Conservation (phyloP, 2,113 vertebrate species). For the Rutilus rutilus region DNA sequence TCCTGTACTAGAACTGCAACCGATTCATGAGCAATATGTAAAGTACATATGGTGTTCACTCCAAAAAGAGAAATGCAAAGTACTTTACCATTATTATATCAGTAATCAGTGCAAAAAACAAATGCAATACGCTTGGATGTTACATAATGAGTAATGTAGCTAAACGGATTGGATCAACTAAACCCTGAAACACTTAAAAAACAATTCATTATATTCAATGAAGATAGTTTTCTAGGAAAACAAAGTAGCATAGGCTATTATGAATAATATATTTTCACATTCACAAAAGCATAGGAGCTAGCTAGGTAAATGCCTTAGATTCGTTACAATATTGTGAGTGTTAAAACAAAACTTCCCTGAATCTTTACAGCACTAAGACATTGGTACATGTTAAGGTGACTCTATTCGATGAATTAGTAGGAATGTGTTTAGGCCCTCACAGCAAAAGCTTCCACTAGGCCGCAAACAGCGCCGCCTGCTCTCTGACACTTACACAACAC, state of each 20-base stretch:
- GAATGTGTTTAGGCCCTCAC: neutral
- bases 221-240: neutral
- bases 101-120: neutral
- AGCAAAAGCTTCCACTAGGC: constrained; percentile 7
- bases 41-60: no score
- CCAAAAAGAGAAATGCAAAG: neutral
- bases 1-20: constrained; percentile 6
- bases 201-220: neutral
- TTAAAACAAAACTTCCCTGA: neutral
- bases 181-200: neutral
- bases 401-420: neutral
- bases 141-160: neutral
- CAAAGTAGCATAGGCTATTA: neutral
- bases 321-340: neutral
- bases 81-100: neutral
- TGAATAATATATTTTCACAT: neutral
- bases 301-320: neutral
- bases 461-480: neutral
- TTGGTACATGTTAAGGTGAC: neutral
- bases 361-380: neutral
- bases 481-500: neutral
- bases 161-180: neutral
- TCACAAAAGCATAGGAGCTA: neutral
- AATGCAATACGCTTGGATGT: neutral
- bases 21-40: neutral